Evolutionary conservation across 1,140 invertebrate species (phyloP), one percentile per base, ranked within the genome.

Genomic region (Anastrepha obliqua): DNA sequence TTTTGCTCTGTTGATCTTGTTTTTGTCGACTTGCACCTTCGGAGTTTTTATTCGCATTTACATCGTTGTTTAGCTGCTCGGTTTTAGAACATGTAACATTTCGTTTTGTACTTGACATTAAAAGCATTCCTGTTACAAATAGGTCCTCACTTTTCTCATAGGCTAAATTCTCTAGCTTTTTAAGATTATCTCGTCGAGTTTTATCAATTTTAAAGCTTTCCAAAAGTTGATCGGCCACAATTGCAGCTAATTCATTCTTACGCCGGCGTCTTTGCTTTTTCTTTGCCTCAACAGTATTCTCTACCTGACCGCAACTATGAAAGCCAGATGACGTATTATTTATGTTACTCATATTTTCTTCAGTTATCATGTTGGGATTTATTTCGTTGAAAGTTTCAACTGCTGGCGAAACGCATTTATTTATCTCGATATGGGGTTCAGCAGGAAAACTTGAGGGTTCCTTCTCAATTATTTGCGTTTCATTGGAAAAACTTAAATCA

Each of bases 201-300:
- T 93, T 92, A 88, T 93, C 92, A 7, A 93, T 91, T 87, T 93
- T 93, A 20, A 93, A 93, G 89, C 92, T 93, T 78, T 93, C 92
- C 64, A 93, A 87, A 70, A 93, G 86, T 78, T 93, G 92, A 88
- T 93, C 92, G 1, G 92, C 92, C 39, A 93, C 92, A 88, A 93
- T 93, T 39, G 93, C 91, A 2, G 92, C 92, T 85, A 93, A 88
- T 60, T 93, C 92, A 86, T 93, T 93, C 87, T 93, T 93, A 7
- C 92, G 89, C 9, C 92, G 85, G 0, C 92, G 86, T 2, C 92
- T 89, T 67, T 91, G 92, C 86, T 93, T 93, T 86, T 93, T 93
- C 60, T 91, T 91, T 11, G 87, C 9, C 13, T 90, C 90, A 17
- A 65, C 86, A 78, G 62, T 86, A n/a, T 87, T 59, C 62, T 91